These are phyloP conservation scores for Drosophila recens DNA, from an alignment of 2,888 invertebrate genomes.

Conservation along the genomic window DNA sequence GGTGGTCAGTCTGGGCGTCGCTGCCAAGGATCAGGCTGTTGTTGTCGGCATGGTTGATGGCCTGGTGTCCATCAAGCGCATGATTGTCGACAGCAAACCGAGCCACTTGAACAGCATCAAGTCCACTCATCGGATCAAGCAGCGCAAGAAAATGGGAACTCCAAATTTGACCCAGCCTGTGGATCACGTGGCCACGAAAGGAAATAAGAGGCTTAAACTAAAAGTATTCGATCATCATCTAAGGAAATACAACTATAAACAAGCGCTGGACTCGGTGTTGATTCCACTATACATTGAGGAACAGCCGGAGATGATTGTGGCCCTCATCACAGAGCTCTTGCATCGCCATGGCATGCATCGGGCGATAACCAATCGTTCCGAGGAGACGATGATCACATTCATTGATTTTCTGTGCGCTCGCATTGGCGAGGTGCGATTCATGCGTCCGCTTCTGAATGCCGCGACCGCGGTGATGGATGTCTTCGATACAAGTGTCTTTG, in stretches of 20 bases:
- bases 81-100: conserved; percentile 87
- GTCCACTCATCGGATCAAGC: conserved; percentile 1
- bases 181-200: conserved; percentile 87
- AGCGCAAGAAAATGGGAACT: neutral
- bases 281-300: conserved; percentile 87
- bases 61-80: conserved; percentile 93
- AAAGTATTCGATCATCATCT: conserved; percentile 89
- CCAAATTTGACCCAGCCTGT: conserved; percentile 70
- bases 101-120: conserved; percentile 80
- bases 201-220: conserved; percentile 58
- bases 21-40: conserved; percentile 91
- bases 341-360: conserved; percentile 91
- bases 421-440: conserved; percentile 91
- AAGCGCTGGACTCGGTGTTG: conserved; percentile 91
- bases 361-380: conserved; percentile 91
- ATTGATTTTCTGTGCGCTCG: conserved; percentile 91
- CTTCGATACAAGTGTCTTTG: conserved; percentile 88
- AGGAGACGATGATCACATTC: conserved; percentile 88
- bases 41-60: conserved; percentile 97
- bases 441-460: conserved; percentile 90
- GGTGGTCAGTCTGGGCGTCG: conserved; percentile 93
- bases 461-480: conserved; percentile 91
- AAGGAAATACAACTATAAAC: conserved; percentile 92
- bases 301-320: conserved; percentile 91
- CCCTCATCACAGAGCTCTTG: conserved; percentile 94